Conservation (phyloP, 2,797 vertebrate genomes). For the Trematomus bernacchii region DNA sequence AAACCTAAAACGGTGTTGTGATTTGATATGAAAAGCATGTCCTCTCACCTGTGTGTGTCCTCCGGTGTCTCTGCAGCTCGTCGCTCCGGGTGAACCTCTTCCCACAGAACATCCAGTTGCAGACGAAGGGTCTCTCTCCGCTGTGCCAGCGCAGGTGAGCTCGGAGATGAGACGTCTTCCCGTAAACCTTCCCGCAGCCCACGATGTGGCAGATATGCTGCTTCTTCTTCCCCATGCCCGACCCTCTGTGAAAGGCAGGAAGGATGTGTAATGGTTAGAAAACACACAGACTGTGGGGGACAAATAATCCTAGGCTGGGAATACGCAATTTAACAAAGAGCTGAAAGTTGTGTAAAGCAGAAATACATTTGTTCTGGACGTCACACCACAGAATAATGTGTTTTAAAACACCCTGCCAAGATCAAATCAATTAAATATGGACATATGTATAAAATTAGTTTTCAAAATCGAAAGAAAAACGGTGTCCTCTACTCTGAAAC, state of each 20-base stretch:
- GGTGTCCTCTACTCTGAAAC: too few species aligned
- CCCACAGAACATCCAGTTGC: constrained; percentile 98
- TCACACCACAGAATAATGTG: too few species aligned
- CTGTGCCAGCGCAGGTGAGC: constrained; percentile 99
- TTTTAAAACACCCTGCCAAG: too few species aligned
- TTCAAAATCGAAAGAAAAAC: too few species aligned
- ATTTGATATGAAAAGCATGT: too few species aligned
- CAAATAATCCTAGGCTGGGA: not conserved
- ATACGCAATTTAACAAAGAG: not conserved
- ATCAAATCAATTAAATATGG: too few species aligned
- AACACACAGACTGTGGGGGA: not conserved
- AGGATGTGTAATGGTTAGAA: not conserved
- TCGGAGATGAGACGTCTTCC: constrained; percentile 96
- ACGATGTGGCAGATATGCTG: constrained; percentile 97
- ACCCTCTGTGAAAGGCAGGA: constrained; percentile 85
- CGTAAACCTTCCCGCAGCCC: constrained; percentile 90
- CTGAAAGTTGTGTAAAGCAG: too few species aligned
- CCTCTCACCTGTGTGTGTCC: constrained; percentile 95
- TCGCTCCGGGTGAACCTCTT: constrained; percentile 98
- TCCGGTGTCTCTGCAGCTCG: constrained; percentile 97
- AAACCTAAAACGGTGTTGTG: not conserved
- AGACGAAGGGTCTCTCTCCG: constrained; percentile 97
- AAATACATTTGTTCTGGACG: too few species aligned
- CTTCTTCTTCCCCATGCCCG: constrained; percentile 97
- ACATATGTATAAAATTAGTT: too few species aligned